A percentile compares a stretch with the other conserved stretches of the same genome.
Conservation (phyloP, 2,797 vertebrate species). For the Remorina albescens region DNA sequence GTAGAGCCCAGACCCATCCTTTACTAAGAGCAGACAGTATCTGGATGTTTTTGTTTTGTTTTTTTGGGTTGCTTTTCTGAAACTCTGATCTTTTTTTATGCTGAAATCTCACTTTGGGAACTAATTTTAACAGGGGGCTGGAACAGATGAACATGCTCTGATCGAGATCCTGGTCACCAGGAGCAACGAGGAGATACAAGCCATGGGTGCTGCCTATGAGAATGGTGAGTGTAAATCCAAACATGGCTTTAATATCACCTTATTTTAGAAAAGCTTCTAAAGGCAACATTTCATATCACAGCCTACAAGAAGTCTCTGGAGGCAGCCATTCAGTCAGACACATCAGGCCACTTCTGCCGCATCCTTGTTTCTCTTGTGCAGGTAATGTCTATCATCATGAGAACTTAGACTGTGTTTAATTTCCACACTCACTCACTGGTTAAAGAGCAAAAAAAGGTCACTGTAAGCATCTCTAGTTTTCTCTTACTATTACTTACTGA, state of each 20-base stretch:
- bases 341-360: slow-evolving; percentile 93
- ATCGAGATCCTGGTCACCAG: slow-evolving; percentile 95
- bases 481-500: not conserved
- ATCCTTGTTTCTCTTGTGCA: slow-evolving; percentile 93
- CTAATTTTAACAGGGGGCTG: slow-evolving; percentile 86
- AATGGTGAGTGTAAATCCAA: slow-evolving; percentile 80
- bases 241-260: not conserved
- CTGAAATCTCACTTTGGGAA: not conserved
- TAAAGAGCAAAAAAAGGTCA: slow-evolving; percentile 32
- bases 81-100: not conserved
- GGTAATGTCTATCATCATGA: slow-evolving; percentile 79
- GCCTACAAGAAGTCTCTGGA: slow-evolving; percentile 92
- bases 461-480: slow-evolving; percentile 9
- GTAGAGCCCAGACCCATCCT: slow-evolving; percentile 12
- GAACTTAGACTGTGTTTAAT: slow-evolving; percentile 45
- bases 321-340: slow-evolving; percentile 92
- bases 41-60: not conserved
- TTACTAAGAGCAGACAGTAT: not conserved
- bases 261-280: not conserved
- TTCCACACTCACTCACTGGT: slow-evolving; percentile 65
- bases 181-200: slow-evolving; percentile 90
- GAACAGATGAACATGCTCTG: slow-evolving; percentile 93
- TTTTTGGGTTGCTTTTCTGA: too few relatives aligned
- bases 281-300: slow-evolving; percentile 55
- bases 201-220: slow-evolving; percentile 90